phyloP scores from a whole-genome alignment of 2,888 invertebrate species.

The Drosophila antonietae region DNA sequence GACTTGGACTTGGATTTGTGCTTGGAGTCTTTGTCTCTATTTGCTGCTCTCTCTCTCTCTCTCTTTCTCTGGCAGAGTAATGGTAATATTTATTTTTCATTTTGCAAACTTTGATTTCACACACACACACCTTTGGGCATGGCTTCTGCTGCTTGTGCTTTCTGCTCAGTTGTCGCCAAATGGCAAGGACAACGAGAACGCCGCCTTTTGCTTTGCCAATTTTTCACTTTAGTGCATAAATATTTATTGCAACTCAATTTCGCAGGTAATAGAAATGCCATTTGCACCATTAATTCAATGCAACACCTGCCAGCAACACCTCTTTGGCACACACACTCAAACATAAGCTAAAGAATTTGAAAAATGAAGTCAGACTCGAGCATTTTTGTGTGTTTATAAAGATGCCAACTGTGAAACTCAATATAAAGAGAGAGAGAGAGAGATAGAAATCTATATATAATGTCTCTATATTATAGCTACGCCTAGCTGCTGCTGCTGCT shows the following conservation, averaged over 20 bases:
- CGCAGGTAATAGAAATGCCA: constrained; percentile 79
- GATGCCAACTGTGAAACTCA: constrained; percentile 41
- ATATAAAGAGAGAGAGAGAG: not conserved
- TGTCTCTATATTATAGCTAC: constrained; percentile 63
- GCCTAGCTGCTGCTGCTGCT: constrained; percentile 15
- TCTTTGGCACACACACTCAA: constrained; percentile 37
- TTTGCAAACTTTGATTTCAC: constrained; percentile 64
- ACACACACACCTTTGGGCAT: constrained; percentile 18
- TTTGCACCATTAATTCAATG: constrained; percentile 80
- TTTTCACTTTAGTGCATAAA: constrained; percentile 79
- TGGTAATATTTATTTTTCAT: constrained; percentile 78
- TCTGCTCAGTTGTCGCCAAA: constrained; percentile 45
- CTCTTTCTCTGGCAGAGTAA: constrained; percentile 50
- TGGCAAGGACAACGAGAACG: constrained; percentile 6
- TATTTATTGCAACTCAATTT: constrained; percentile 80
- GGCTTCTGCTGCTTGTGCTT: not conserved
- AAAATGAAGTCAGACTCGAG: constrained; percentile 71
- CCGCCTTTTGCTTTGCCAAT: constrained; percentile 72
- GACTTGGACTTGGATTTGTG: constrained; percentile 9
- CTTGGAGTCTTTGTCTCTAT: constrained; percentile 17
- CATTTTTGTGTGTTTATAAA: constrained; percentile 71
- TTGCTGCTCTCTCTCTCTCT: constrained; percentile 22
- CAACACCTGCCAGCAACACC: constrained; percentile 78
- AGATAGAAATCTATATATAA: constrained; percentile 22
- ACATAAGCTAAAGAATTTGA: constrained; percentile 57